Conservation (phyloP, 2,888 invertebrate species). For the Andrena fulva region DNA sequence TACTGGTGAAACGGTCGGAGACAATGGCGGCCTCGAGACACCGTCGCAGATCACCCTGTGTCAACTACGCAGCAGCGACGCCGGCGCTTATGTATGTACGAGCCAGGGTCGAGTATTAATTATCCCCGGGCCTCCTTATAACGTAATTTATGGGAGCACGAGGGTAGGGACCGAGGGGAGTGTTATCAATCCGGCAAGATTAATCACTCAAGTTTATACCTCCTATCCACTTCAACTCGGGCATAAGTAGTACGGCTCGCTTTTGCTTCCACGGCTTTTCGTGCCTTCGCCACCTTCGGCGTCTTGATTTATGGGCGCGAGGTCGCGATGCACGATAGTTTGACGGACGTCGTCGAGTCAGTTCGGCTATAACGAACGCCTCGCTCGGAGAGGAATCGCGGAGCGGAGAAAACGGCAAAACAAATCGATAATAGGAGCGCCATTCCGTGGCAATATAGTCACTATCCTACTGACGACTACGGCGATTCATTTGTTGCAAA, state of each 20-base stretch:
- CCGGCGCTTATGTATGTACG: conserved; percentile 63
- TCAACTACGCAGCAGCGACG: conserved; percentile 55
- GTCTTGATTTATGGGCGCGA: conserved; percentile 80
- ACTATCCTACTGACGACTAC: not conserved
- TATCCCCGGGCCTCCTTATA: conserved; percentile 78
- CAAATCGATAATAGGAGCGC: not conserved
- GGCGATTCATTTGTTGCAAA: not conserved
- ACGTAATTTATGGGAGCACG: conserved; percentile 81
- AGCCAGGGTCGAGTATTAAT: conserved; percentile 74
- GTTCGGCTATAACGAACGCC: conserved; percentile 50
- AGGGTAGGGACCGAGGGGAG: conserved; percentile 70
- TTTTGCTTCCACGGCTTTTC: conserved; percentile 71
- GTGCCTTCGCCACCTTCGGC: conserved; percentile 72
- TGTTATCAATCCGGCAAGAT: conserved; percentile 83
- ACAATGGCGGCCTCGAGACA: conserved; percentile 53
- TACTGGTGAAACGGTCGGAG: conserved; percentile 30
- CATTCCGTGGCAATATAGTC: no score
- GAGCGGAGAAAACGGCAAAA: not conserved
- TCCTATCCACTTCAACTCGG: conserved; percentile 77
- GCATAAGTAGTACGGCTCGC: conserved; percentile 76
- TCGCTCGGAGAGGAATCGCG: conserved; percentile 17
- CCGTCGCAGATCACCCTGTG: conserved; percentile 63
- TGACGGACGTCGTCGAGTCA: conserved; percentile 50
- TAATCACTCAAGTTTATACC: conserved; percentile 83
- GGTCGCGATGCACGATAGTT: conserved; percentile 53